Evolutionary conservation across 2,888 invertebrate species (phyloP).

Genomic region (Lasioglossum vierecki): DNA sequence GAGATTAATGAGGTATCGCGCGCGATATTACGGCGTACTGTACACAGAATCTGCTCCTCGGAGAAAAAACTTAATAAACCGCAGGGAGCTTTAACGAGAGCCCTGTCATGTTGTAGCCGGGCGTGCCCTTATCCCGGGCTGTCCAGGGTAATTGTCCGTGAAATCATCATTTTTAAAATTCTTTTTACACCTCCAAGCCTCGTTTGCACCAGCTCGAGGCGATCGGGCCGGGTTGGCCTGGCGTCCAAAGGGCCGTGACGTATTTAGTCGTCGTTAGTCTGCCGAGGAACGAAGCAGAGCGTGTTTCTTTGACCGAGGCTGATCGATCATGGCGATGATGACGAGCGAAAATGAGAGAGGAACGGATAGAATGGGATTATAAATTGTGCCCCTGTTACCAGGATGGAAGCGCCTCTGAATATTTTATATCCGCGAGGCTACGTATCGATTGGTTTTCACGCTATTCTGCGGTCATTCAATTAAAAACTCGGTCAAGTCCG

Average conservation of each 20-base stretch:
- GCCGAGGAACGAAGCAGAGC: background rate
- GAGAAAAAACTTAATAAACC: constrained; percentile 27
- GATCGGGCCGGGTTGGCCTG: too few species aligned
- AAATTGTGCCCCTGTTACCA: constrained; percentile 49
- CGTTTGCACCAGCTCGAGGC: background rate
- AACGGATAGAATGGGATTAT: constrained; percentile 53
- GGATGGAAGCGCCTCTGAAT: constrained; percentile 49
- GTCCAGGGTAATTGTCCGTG: constrained; percentile 9
- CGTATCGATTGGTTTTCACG: constrained; percentile 66
- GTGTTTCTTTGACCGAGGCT: background rate
- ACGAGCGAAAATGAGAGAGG: constrained; percentile 42
- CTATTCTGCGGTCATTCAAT: constrained; percentile 63
- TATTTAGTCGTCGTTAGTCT: background rate
- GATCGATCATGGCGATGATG: constrained; percentile 41
- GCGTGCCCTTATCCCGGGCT: background rate
- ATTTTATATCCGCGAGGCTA: constrained; percentile 57
- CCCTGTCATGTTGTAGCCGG: background rate
- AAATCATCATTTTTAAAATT: constrained; percentile 16
- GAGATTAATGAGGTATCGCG: constrained; percentile 25
- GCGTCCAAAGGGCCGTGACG: background rate
- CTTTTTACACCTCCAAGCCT: background rate
- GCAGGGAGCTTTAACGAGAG: background rate
- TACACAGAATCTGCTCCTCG: background rate
- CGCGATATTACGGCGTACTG: background rate
- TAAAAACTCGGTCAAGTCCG: constrained; percentile 71